phyloP scores from a whole-genome alignment of 2,888 invertebrate genomes.

The Cheilosia vernalis region DNA sequence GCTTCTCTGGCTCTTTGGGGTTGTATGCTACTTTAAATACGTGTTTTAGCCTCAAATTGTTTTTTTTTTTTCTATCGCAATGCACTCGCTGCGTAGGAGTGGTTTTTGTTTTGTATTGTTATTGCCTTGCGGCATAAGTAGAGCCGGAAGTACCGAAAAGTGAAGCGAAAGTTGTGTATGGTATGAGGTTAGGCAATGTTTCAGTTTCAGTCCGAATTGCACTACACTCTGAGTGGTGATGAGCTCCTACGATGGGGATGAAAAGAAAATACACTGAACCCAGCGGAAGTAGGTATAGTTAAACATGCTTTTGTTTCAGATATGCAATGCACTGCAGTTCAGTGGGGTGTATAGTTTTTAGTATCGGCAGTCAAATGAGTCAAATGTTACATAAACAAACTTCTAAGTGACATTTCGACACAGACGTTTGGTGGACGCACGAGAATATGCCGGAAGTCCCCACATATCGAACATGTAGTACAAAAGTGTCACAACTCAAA shows the following conservation, averaged over 20 bases:
- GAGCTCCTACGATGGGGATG: not conserved
- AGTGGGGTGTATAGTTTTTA: too few relatives aligned
- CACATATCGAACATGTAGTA: too few relatives aligned
- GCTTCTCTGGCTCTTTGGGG: conserved; percentile 20
- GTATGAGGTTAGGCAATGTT: not conserved
- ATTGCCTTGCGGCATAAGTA: conserved; percentile 61
- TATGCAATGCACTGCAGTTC: not conserved
- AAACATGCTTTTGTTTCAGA: not conserved
- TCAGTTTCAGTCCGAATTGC: conserved; percentile 11
- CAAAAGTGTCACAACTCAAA: too few relatives aligned
- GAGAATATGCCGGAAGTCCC: too few relatives aligned
- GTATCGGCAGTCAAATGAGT: too few relatives aligned
- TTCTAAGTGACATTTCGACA: too few relatives aligned
- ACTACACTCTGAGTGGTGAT: not conserved
- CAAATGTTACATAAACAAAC: too few relatives aligned
- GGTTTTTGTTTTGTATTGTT: conserved; percentile 55
- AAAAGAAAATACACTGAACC: not conserved
- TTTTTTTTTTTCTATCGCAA: conserved; percentile 31
- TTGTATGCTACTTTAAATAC: conserved; percentile 25
- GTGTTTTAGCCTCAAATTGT: not conserved
- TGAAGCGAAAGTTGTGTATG: not conserved
- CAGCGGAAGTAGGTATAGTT: too few relatives aligned
- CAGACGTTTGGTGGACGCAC: too few relatives aligned
- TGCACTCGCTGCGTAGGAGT: conserved; percentile 51
- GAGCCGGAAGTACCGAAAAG: conserved; percentile 38